Conservation (phyloP, 2,888 invertebrate species). For the Sialis lutaria region DNA sequence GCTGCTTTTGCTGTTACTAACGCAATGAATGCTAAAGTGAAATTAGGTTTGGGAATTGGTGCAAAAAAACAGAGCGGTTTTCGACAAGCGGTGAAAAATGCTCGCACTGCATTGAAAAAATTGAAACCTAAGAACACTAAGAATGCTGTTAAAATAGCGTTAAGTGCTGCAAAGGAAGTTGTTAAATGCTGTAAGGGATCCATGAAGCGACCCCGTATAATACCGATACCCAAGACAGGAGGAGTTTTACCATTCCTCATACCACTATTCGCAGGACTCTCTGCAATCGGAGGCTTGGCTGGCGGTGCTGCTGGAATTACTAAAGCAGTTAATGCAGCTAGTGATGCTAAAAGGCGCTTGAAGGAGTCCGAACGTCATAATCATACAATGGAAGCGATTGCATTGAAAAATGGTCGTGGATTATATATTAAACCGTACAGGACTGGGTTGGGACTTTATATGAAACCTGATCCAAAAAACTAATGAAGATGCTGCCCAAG, state of each 20-base stretch:
- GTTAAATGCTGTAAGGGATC: neutral
- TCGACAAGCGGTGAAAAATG: no score
- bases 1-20: neutral
- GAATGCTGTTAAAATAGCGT: neutral
- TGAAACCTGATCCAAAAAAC: constrained; percentile 9
- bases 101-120: neutral
- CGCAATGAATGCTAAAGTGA: neutral
- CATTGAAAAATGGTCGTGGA: constrained; percentile 12
- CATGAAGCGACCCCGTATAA: constrained; percentile 6
- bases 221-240: constrained; percentile 11
- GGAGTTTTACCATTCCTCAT: constrained; percentile 14
- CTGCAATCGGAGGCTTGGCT: constrained; percentile 11
- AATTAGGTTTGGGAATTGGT: neutral
- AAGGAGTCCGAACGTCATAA: constrained; percentile 15
- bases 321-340: constrained; percentile 13
- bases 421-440: constrained; percentile 12
- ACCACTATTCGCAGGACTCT: constrained; percentile 14
- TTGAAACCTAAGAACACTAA: neutral
- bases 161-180: neutral
- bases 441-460: constrained; percentile 9
- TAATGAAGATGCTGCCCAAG: constrained; percentile 10
- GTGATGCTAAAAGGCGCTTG: constrained; percentile 10
- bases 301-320: constrained; percentile 13
- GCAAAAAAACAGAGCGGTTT: neutral
- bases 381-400: constrained; percentile 14